phyloP scores from a whole-genome alignment of 2,888 invertebrate species.

The Ophion costatus region DNA sequence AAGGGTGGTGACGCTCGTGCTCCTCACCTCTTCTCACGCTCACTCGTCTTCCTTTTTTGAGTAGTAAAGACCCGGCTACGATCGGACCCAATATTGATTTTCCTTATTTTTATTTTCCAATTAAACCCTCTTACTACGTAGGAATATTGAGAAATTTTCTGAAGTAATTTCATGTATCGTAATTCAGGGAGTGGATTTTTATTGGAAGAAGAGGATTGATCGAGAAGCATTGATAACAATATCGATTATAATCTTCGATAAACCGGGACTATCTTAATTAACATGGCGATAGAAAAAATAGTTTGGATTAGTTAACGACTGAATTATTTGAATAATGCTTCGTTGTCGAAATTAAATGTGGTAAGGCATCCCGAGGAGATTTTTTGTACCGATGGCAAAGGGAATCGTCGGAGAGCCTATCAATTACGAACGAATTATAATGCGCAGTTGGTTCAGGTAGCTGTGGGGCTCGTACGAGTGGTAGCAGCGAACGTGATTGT shows the following conservation, averaged over 20 bases:
- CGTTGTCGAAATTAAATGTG: not conserved
- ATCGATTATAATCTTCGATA: not conserved
- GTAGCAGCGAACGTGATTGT: constrained; percentile 26
- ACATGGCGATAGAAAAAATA: not conserved
- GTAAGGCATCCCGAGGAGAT: not conserved
- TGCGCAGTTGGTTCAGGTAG: constrained; percentile 4
- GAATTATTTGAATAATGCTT: not conserved
- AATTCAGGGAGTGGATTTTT: not conserved
- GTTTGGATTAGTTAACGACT: not conserved
- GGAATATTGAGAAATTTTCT: not conserved
- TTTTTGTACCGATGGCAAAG: not conserved
- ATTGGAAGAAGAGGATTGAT: not conserved
- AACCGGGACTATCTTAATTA: not conserved
- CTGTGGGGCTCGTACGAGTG: constrained; percentile 26
- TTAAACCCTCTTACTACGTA: not conserved
- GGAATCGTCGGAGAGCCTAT: not conserved
- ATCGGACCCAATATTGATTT: not conserved
- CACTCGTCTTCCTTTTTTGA: not conserved
- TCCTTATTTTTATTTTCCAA: too few relatives aligned
- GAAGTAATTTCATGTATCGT: not conserved
- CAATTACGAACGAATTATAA: not conserved
- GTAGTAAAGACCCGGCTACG: not conserved
- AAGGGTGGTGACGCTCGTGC: not conserved
- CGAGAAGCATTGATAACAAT: not conserved
- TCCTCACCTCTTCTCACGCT: not conserved